Evolutionary conservation across 64 coral and sea anemone genomes (phyloP).

Genomic region (Anthopleura sola): DNA sequence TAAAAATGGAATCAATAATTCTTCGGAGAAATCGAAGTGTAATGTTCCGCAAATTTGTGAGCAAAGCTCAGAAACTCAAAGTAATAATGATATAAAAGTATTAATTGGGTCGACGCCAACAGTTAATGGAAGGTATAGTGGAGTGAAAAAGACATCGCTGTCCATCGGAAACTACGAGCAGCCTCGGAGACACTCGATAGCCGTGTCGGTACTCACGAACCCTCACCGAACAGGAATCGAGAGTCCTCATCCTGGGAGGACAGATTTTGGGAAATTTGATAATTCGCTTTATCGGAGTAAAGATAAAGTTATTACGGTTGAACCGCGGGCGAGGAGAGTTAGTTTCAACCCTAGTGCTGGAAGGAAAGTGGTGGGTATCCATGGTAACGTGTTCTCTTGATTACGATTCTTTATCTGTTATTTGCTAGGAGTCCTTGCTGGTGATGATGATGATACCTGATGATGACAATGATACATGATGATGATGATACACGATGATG

Average conservation of each 20-base stretch:
- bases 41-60: neutral
- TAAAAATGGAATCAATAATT: neutral
- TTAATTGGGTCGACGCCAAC: neutral
- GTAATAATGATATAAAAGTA: neutral
- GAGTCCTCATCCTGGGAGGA: neutral
- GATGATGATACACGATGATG: too few species aligned
- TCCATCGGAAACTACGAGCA: neutral
- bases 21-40: neutral
- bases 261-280: too few species aligned
- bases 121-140: neutral
- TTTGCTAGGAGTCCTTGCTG: too few species aligned
- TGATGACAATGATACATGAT: too few species aligned
- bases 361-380: neutral
- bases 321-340: neutral
- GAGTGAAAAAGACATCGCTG: neutral
- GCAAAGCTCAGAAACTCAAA: neutral
- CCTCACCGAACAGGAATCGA: neutral
- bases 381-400: too few species aligned
- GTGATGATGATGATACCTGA: too few species aligned
- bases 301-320: neutral
- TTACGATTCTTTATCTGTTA: too few species aligned
- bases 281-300: neutral
- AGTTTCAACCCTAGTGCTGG: neutral
- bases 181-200: slow-evolving; percentile 20
- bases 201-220: neutral